Base-by-base conservation (phyloP, 2,888 invertebrate genomes). In the Operophtera brumata region DNA sequence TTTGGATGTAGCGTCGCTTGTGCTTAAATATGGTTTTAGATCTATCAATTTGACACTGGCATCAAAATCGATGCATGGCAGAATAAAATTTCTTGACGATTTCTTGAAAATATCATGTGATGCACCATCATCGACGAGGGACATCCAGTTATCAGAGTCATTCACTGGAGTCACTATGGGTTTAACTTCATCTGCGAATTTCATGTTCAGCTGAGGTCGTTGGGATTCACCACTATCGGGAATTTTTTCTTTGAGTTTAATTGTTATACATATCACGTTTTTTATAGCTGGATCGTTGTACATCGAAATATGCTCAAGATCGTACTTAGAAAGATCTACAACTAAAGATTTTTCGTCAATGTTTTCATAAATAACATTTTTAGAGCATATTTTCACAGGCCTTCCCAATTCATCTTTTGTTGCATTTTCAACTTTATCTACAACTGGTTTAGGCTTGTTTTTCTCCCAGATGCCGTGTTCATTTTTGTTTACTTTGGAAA, bases 231-330 rank as follows among this genome's bases (percentile, higher is more conserved):
- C 62, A 1, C 56, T 53, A 48, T 69, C 63, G 0, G 36, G 48
- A 0, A 72, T 54, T 57, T 78, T 80, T 60, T 82, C 77, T 68
- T 75, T 78, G 1, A 85, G 59, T 62, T 80, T 77, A 2, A 84
- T 78, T 1, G 70, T 71, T 12, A 86, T 73, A 0, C 81, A 76
- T 67, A 78, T 73, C 1, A 69, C 64, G 7, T 71, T 80, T 65
- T 75, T 69, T 0, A 66, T 41, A 2, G 55, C 34, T 2, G 77
- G 69, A 47, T 81, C 75, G 36, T 61, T 80, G 2, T 62, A 60
- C 75, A 82, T 75, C 4, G 80, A 74, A 37, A 84, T 76, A 25
- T 80, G 66, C 37, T 85, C 76, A n/a, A 86, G 65, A 51, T 80
- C 65, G 40, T 82, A 83, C 49, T 80, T 80, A 2, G 80, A 77